Evolutionary conservation across 2,888 invertebrate genomes (phyloP), one percentile per base, ranked within the genome.

Genomic region (Cheiracanthium punctorium): DNA sequence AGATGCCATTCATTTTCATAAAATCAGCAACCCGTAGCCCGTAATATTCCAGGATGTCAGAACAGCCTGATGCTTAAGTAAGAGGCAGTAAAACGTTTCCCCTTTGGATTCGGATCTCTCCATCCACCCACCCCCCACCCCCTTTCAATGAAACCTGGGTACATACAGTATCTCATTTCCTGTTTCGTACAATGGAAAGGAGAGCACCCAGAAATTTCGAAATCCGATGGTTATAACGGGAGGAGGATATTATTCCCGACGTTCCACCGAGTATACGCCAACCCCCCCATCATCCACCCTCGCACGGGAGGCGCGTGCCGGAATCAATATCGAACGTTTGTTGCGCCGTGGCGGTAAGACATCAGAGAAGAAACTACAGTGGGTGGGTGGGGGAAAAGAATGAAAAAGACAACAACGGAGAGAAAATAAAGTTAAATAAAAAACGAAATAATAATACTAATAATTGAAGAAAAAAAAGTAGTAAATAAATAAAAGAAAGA

Each of bases 131-230:
- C 73, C 65, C 58, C 82, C 76, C 43, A n/a, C n/a, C n/a, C n/a
- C n/a, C n/a, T n/a, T n/a, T 65, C 72, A 72, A 65, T 77, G 48
- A 64, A 33, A 52, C 32, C 30, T 33, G 33, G 28, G 69, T 43
- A 71, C 80, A 76, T 75, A 80, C 85, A 80, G 80, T 80, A 80
- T 86, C 85, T 86, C 85, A 86, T 86, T 85, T 86, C 85, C 85
- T 86, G 85, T 86, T 86, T 80, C 80, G 80, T 75, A 86, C 85
- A 86, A 86, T 86, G 48, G 65, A 28, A n/a, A 28, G 37, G 29
- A 33, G 71, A 72, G 73, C 41, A 32, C 58, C 80, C 75, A 69
- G 70, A 85, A 79, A 74, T 80, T 80, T 80, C 71, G 64, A 80
- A 80, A 80, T 80, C 80, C 75, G 85, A 79, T 72, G 71, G 77